Base-by-base conservation (phyloP, 2,113 vertebrate genomes). In the Platysteira castanea region DNA sequence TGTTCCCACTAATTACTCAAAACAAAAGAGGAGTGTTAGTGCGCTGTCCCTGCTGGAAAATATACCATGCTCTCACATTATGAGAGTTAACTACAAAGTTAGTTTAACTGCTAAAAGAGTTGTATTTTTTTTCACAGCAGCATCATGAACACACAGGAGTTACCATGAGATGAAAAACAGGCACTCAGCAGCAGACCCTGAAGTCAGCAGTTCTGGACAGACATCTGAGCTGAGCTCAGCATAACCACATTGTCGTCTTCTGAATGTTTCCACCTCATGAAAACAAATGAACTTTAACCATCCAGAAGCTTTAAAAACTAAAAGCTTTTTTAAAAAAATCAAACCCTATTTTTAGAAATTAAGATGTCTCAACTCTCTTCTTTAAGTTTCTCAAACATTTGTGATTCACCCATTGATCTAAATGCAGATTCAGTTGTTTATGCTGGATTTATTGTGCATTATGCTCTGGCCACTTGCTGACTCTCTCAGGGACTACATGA, bases 171-270 rank as follows among this genome's bases (percentile, higher is more conserved):
- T 54, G 30, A 70, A 89, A 95, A 88, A 22, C 82, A 60, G 44
- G 69, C 80, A 90, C 60, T 86, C 71, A 68, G 42, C 75, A 90
- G 41, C 15, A 37, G 35, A 70, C 23, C 50, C 76, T 47, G 21
- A 84, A 90, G 80, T 93, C 95, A 97, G 94, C 95, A 95, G 56
- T 87, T 93, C 86, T 87, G 84, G 47, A 75, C 56, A 84, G 68
- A 78, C 50, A 39, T 30, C 64, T 6, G 13, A 84, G 83, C 83
- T 95, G 86, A 93, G 46, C 80, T 96, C 89, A 95, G 89, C 76
- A 86, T 89, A 90, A 86, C 86, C 44, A 74, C 76, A 77, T 13
- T 56, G 86, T 81, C 4, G 0, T 71, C 76, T 90, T 89, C 86
- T 70, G 59, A 61, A 67, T 77, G 39, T 44, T 83, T 88, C 42